phyloP scores from a whole-genome alignment of 2,113 vertebrate species.

The Osmerus mordax region DNA sequence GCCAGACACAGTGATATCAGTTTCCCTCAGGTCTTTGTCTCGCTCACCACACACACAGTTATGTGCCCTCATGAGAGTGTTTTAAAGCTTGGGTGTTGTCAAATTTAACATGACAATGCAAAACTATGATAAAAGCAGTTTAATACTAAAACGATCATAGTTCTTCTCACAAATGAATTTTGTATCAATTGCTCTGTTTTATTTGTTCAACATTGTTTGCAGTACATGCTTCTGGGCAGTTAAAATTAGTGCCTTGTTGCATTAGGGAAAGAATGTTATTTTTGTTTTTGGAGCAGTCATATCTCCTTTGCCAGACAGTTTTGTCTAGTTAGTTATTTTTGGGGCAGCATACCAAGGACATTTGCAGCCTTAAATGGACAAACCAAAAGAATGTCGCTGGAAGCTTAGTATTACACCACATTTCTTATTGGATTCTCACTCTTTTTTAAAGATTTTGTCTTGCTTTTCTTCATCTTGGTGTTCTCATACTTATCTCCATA shows the following conservation, averaged over 20 bases:
- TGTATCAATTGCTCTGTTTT: too few relatives aligned
- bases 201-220: too few relatives aligned
- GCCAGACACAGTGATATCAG: constrained; percentile 31
- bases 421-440: constrained; percentile 11
- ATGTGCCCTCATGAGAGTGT: constrained; percentile 6
- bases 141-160: too few relatives aligned
- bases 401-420: constrained; percentile 7
- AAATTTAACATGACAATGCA: constrained; percentile 2
- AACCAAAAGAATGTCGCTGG: constrained; percentile 48
- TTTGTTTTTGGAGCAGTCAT: too few relatives aligned
- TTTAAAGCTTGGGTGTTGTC: constrained; percentile 23
- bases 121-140: too few relatives aligned
- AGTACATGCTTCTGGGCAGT: too few relatives aligned
- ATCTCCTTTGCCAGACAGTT: too few relatives aligned
- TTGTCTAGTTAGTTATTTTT: too few relatives aligned
- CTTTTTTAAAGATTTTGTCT: not conserved
- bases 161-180: too few relatives aligned
- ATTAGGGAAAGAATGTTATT: not conserved
- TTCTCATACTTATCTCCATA: not conserved
- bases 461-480: not conserved
- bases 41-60: not conserved
- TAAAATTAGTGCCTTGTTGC: not conserved
- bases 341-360: too few relatives aligned
- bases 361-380: constrained; percentile 51
- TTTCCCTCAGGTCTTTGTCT: constrained; percentile 36